Evolutionary conservation across 2,113 vertebrate genomes (phyloP), one percentile per base, ranked within the genome.

Genomic region (Mustelus asterias): DNA sequence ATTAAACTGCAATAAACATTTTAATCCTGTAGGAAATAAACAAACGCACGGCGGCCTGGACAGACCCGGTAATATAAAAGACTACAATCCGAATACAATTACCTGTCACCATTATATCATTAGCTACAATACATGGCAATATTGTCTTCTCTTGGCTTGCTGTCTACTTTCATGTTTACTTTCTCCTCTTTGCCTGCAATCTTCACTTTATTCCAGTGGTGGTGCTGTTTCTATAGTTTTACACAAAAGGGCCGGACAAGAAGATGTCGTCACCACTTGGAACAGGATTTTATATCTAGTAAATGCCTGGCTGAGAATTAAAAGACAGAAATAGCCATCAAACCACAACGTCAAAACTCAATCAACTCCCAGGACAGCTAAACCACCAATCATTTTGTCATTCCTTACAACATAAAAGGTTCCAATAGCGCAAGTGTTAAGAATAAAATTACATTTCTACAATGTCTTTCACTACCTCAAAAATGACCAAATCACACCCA

Each of bases 1-100:
- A 93, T 93, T 93, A 65, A 93, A 93, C 60, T 93, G n/a, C 7
- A 90, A 63, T 60, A 90, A 90, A 18, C 54, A 90, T n/a, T 90
- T 63, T 65, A 65, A 65, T 93, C 60, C 1, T 18, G n/a, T 65
- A 90, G 2, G 14, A 63, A 58, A 63, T 33, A 63, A 63, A 29
- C 58, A 33, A 33, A 90, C 10, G 2, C 24, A 16, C 8, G 26
- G 58, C 48, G 33, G 88, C 33, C 9, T 16, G 29, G 54, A 90
- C 48, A 90, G 29, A 60, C 54, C 33, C 3, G 60, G 33, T 37
- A 65, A 92, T 8, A 20, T 37, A 1, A 92, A 63, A 65, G 58
- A 92, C 1, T 37, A 92, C n/a, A 65, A 41, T 65, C 18, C 20
- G n/a, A 83, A 22, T 41, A 18, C 14, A 83, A 83, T 41, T 22